Evolutionary conservation across 2,888 invertebrate genomes (phyloP).

Genomic region (Pyralis farinalis): DNA sequence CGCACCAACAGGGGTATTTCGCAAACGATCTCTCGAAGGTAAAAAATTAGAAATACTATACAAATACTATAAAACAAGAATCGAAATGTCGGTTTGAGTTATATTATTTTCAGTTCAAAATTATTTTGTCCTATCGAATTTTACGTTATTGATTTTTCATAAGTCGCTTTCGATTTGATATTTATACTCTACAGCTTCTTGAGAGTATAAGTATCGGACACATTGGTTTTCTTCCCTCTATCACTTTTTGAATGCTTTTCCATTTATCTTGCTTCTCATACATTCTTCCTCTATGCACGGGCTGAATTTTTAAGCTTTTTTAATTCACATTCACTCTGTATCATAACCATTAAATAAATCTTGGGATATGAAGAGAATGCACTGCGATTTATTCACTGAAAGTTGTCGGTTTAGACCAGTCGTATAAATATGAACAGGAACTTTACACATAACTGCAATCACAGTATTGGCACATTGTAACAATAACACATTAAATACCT

Average conservation of each 20-base stretch:
- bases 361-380: conserved; percentile 63
- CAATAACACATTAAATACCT: conserved; percentile 43
- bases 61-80: conserved; percentile 54
- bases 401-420: conserved; percentile 51
- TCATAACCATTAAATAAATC: conserved; percentile 59
- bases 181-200: conserved; percentile 45
- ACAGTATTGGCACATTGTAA: conserved; percentile 57
- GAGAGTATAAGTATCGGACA: conserved; percentile 57
- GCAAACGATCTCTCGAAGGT: conserved; percentile 98
- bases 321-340: conserved; percentile 72
- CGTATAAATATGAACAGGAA: conserved; percentile 34
- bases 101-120: conserved; percentile 47
- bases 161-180: conserved; percentile 56
- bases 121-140: conserved; percentile 45
- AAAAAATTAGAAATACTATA: conserved; percentile 83
- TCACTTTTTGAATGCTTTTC: conserved; percentile 75
- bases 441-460: conserved; percentile 35
- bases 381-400: conserved; percentile 63
- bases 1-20: conserved; percentile 91
- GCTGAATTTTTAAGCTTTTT: conserved; percentile 73
- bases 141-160: conserved; percentile 51
- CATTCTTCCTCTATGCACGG: conserved; percentile 76
- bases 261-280: conserved; percentile 73
- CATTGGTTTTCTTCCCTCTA: conserved; percentile 60
- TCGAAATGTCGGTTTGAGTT: conserved; percentile 64